Base-by-base conservation (phyloP, 2,797 vertebrate species). In the Synanceia verrucosa region DNA sequence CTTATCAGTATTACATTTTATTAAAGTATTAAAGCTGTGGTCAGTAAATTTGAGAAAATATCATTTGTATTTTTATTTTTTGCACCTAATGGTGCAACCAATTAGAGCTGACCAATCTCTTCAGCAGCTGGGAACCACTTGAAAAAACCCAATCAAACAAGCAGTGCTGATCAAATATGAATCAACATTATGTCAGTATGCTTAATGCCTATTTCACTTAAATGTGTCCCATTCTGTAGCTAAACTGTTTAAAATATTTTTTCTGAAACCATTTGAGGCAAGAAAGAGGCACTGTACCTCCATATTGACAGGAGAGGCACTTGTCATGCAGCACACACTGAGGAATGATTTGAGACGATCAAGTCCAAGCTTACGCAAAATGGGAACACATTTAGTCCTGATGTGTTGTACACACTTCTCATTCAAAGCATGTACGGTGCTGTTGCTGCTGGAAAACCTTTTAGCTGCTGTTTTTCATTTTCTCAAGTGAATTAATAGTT, bases 401-500 rank as follows among this genome's bases (percentile, higher is more conserved):
- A 31, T 33, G 48, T 41, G 55, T 58, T 43, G 11, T 10, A 16
- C 29, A 16, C 19, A 36, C 11, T 36, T 72, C 58, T 5, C 51
- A 63, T 60, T 69, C 28, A 43, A 44, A 68, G 28, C 37, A 13
- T 29, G 14, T n/a, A 33, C 12, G 19, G 24, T 43, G 44, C 16
- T 65, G 26, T 48, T 39, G 23, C 26, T 0, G 14, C 39, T 53
- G 34, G 16, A 76, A 72, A 81, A 71, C 50, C 43, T 78, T 68
- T 76, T 10, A 76, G 63, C 47, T 72, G 3, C 31, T 41, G 3
- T 59, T 52, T 73, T 65, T 53, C 16, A 52, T 70, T 70, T 65
- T 69, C 26, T 65, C 18, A 8, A 62, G 29, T 5, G 14, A 70
- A 81, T 67, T 67, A 63, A 79, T 60, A 62, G 47, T 78, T 68